These are phyloP conservation scores for Cryptus viduatorius DNA, from an alignment of 2,888 invertebrate genomes.

Conservation along the genomic window DNA sequence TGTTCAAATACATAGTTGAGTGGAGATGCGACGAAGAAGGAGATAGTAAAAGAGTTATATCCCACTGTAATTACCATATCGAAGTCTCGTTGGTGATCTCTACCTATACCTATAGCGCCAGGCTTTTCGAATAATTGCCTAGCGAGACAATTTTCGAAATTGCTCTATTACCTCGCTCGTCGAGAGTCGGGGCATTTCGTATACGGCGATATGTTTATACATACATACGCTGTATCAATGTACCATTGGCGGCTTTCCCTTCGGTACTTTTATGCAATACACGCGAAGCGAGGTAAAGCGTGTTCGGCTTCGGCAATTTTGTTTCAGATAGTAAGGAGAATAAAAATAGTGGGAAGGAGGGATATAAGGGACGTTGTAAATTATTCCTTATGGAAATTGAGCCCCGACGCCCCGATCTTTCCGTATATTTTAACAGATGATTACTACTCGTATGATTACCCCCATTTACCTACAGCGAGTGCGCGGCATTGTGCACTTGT, in stretches of 20 bases:
- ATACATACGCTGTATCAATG: constrained; percentile 7
- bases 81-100: constrained; percentile 73
- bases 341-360: neutral
- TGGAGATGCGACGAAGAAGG: neutral
- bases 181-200: constrained; percentile 35
- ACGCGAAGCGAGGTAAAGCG: constrained; percentile 9
- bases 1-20: constrained; percentile 22
- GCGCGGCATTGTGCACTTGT: constrained; percentile 33
- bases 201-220: neutral
- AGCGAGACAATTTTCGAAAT: constrained; percentile 78
- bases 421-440: constrained; percentile 74
- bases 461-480: constrained; percentile 53
- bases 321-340: constrained; percentile 2
- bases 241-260: constrained; percentile 40
- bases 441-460: constrained; percentile 65
- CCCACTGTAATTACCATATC: constrained; percentile 76
- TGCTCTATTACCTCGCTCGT: constrained; percentile 76
- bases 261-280: constrained; percentile 43
- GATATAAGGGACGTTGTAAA: constrained; percentile 46
- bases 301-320: constrained; percentile 55
- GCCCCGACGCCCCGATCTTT: constrained; percentile 66
- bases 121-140: constrained; percentile 72
- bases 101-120: constrained; percentile 67
- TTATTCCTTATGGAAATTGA: constrained; percentile 78
- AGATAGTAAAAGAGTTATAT: constrained; percentile 42